Evolutionary conservation across 2,888 invertebrate species (phyloP), one percentile per base, ranked within the genome.

Genomic region (Cyclophora albipunctata): DNA sequence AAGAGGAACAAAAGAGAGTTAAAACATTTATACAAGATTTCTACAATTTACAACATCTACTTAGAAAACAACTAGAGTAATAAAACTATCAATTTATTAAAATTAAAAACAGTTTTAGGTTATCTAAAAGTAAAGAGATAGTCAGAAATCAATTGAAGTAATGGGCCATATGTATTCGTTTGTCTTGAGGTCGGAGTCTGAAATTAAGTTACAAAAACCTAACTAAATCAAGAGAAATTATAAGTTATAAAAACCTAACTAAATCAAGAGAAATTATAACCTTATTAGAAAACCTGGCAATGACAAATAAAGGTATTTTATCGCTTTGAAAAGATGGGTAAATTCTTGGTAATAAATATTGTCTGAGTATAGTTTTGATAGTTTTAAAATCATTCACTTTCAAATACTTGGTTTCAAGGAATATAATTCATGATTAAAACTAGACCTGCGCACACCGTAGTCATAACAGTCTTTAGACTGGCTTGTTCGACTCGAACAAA

Each of bases 151-250:
- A 84, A 61, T 71, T 69, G 65, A 78, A 77, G 75, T 85, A 83
- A 67, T 75, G 82, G 63, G 75, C 72, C 63, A 74, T 74, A 77
- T 82, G 80, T 72, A 80, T 84, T 78, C 76, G 72, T 75, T 81
- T 82, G 77, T 81, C 77, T 53, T 77, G 83, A 57, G 73, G 82
- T 52, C 75, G 79, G 52, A 71, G 75, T 80, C 87, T 87, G 87
- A 85, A 86, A 71, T 72, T 64, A 68, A 81, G 74, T 42, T 49
- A 54, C 35, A 53, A 61, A 37, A 37, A 37, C 2, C 37, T 37
- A 37, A 60, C 56, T 64, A 62, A 53, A 57, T 20, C 20, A 20
- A 20, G 20, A 20, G 20, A 20, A 20, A 20, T 20, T 20, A 20
- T 64, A 68, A 81, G 74, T 42, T 49, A 54, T 37, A 53, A 61